Conservation (phyloP, 23 tunicate genomes). For the Diplosoma virens region DNA sequence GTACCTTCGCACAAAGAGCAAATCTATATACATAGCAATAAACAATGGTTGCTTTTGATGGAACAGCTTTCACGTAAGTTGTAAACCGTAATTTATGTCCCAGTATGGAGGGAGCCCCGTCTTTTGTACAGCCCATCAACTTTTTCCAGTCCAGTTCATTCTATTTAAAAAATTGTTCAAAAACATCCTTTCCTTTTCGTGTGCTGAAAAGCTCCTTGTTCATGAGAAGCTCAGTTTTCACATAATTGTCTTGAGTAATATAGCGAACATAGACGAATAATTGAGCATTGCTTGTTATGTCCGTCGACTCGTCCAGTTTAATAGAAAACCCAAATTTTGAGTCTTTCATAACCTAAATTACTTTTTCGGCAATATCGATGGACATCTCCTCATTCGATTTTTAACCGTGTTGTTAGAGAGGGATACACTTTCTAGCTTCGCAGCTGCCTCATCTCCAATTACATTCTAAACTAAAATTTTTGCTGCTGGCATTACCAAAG, state of each 20-base stretch:
- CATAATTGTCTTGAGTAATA: conserved; percentile 31
- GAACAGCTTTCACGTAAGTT: neutral
- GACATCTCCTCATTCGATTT: conserved; percentile 27
- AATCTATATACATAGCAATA: neutral
- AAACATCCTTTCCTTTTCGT: conserved; percentile 23
- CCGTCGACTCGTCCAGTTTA: conserved; percentile 28
- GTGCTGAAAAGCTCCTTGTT: conserved; percentile 15
- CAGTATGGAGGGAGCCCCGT: conserved; percentile 9
- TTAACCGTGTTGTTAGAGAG: conserved; percentile 31
- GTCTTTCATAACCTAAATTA: conserved; percentile 3
- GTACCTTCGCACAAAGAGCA: neutral
- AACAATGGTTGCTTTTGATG: neutral
- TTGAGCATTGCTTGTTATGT: conserved; percentile 9
- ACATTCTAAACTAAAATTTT: too few relatives aligned
- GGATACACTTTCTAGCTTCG: too few relatives aligned
- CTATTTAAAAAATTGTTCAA: conserved; percentile 28
- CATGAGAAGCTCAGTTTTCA: conserved; percentile 31
- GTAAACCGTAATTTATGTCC: neutral
- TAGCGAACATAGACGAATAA: conserved; percentile 23
- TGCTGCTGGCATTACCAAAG: too few relatives aligned
- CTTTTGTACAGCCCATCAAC: conserved; percentile 7
- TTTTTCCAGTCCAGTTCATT: conserved; percentile 54
- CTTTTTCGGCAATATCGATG: conserved; percentile 17
- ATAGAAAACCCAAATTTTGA: conserved; percentile 19
- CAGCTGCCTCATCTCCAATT: too few relatives aligned